Percentiles rank a stretch among this genome's conserved stretches.
phyloP scores from a whole-genome alignment of 2,888 invertebrate species.

The Chaitophorus viminalis region DNA sequence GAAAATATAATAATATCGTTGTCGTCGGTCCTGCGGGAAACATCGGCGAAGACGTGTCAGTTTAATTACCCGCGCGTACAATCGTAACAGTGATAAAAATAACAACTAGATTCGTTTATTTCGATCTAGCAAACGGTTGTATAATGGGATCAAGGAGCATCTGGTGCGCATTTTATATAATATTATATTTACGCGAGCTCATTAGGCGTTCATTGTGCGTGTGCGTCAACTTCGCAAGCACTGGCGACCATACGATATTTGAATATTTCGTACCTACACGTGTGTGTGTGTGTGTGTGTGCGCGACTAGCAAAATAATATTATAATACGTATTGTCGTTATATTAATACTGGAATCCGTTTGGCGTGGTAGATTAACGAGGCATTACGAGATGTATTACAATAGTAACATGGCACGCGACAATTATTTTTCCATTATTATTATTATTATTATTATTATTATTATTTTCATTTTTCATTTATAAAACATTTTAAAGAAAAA shows the following conservation, averaged over 20 bases:
- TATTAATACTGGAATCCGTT: neutral
- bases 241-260: neutral
- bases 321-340: neutral
- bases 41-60: neutral
- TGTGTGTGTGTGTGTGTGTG: neutral
- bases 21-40: neutral
- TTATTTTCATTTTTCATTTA: neutral
- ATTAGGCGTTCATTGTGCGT: conserved; percentile 39
- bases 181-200: neutral
- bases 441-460: too few relatives aligned
- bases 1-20: neutral
- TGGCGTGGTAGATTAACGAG: conserved; percentile 5
- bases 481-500: neutral
- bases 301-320: conserved; percentile 23
- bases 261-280: neutral
- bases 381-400: too few relatives aligned
- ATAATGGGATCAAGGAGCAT: conserved; percentile 38
- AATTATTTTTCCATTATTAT: neutral
- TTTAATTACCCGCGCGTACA: neutral
- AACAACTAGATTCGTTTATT: conserved; percentile 36
- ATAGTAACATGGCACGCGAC: neutral
- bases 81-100: neutral
- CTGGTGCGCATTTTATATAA: neutral
- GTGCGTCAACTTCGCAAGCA: neutral
- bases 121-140: conserved; percentile 14